These are phyloP conservation scores for Microplitis manilae DNA, from an alignment of 2,888 invertebrate species.

Conservation along the genomic window DNA sequence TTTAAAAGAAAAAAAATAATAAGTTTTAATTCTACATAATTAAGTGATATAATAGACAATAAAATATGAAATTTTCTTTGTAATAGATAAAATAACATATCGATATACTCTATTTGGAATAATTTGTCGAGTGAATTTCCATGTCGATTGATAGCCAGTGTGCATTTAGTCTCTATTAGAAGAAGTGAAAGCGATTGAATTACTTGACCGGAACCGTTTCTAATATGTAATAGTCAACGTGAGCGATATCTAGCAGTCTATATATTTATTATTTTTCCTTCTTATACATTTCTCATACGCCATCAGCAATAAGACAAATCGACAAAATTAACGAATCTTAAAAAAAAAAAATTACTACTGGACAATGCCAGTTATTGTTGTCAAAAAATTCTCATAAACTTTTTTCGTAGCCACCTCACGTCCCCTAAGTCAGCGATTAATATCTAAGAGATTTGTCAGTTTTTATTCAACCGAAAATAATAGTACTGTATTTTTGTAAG, in stretches of 20 bases:
- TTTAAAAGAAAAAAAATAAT: not conserved
- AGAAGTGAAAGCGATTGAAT: constrained; percentile 51
- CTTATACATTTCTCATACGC: not conserved
- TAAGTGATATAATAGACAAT: constrained; percentile 2
- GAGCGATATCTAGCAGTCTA: not conserved
- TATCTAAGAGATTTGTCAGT: not conserved
- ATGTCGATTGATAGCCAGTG: constrained; percentile 22
- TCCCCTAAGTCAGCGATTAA: not conserved
- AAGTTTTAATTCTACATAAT: not conserved
- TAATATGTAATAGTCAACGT: constrained; percentile 28
- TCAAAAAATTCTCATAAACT: not conserved
- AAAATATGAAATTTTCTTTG: not conserved
- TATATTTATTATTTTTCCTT: not conserved
- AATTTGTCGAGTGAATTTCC: constrained; percentile 19
- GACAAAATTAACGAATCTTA: not conserved
- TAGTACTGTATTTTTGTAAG: not conserved
- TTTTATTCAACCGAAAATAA: not conserved
- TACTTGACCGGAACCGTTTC: constrained; percentile 50
- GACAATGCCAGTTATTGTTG: not conserved
- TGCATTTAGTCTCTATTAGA: constrained; percentile 42
- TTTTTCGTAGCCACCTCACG: not conserved
- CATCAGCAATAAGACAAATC: not conserved
- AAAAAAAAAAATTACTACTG: not conserved
- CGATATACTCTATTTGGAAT: not conserved
- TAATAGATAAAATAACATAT: constrained; percentile 9